These are phyloP conservation scores for Neoaliturus tenellus DNA, from an alignment of 2,888 invertebrate genomes.

Conservation along the genomic window DNA sequence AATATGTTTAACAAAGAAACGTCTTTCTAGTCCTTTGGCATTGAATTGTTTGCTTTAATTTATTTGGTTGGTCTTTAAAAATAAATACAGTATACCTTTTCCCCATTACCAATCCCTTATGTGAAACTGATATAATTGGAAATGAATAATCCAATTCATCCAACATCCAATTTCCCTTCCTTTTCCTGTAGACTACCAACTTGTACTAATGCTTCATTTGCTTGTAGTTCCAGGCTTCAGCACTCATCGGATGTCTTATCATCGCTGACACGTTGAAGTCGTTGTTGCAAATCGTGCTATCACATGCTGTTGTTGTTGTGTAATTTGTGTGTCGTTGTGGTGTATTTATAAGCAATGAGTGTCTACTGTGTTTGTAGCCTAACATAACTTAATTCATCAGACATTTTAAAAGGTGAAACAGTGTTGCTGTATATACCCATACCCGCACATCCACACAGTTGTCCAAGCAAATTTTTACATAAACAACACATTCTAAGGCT, in stretches of 20 bases:
- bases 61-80: too few relatives aligned
- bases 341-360: neutral
- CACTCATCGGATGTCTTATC: neutral
- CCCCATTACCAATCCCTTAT: too few relatives aligned
- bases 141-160: neutral
- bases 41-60: too few relatives aligned
- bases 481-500: neutral
- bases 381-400: too few relatives aligned
- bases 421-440: neutral
- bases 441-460: neutral
- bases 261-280: conserved; percentile 12
- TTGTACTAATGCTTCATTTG: conserved; percentile 32
- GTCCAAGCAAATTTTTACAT: neutral
- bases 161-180: neutral
- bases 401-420: too few relatives aligned
- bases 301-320: conserved; percentile 22
- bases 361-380: neutral
- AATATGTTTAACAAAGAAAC: too few relatives aligned
- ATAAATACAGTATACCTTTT: too few relatives aligned
- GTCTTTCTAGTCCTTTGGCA: too few relatives aligned
- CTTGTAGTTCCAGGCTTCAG: conserved; percentile 50
- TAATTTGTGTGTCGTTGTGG: conserved; percentile 1
- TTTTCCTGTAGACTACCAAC: neutral
- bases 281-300: conserved; percentile 25
- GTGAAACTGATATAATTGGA: too few relatives aligned